A percentile compares a stretch with the other conserved stretches of the same genome.
These are phyloP conservation scores for Parambassis ranga DNA, from an alignment of 2,797 vertebrate species.

Conservation along the genomic window DNA sequence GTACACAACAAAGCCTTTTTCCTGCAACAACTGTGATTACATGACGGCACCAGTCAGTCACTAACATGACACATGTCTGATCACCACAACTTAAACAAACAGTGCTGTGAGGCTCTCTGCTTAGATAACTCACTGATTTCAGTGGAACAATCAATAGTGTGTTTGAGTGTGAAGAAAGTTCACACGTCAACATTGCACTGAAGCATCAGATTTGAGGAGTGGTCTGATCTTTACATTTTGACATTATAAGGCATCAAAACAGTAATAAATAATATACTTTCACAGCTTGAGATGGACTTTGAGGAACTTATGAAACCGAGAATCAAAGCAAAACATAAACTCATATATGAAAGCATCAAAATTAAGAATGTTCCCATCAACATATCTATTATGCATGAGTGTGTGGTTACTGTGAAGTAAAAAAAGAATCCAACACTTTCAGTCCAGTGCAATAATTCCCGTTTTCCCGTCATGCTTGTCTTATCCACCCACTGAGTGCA, in stretches of 20 bases:
- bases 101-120: not conserved
- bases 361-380: no score
- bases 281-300: not conserved
- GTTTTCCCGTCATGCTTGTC: no score
- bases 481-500: not conserved
- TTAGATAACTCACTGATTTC: not conserved
- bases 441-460: no score
- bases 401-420: no score
- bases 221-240: not conserved
- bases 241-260: not conserved
- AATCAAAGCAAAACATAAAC: not conserved
- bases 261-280: not conserved
- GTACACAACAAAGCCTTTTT: constrained; percentile 36
- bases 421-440: no score
- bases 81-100: not conserved
- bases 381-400: no score
- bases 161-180: no score
- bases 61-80: constrained; percentile 15
- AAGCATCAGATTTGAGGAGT: no score
- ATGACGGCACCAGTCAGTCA: constrained; percentile 25
- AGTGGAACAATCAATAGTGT: not conserved
- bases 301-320: not conserved
- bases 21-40: constrained; percentile 37
- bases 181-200: no score
- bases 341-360: no score